Evolutionary conservation across 2,797 vertebrate genomes (phyloP).

Genomic region (Dallia pectoralis): DNA sequence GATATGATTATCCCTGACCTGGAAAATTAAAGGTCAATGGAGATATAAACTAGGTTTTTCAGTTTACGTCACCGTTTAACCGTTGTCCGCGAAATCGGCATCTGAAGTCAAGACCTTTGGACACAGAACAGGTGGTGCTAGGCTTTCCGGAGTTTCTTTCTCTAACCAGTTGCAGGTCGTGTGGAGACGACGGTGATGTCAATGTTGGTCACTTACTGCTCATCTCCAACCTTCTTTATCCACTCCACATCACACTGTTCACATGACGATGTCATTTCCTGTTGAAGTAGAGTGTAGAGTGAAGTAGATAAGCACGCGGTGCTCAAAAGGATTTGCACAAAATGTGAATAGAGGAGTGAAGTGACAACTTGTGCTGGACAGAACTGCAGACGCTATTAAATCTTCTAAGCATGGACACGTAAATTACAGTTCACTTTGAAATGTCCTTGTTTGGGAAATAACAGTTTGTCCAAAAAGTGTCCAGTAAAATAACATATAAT

Average conservation of each 20-base stretch:
- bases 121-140: constrained; percentile 7
- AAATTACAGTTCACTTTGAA: too few relatives aligned
- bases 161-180: neutral
- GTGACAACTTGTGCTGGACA: constrained; percentile 26
- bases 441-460: too few relatives aligned
- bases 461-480: too few relatives aligned
- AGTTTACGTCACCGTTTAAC: too few relatives aligned
- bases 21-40: too few relatives aligned
- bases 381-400: constrained; percentile 5
- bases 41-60: too few relatives aligned
- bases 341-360: constrained; percentile 46
- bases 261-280: constrained; percentile 89
- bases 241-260: constrained; percentile 95
- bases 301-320: constrained; percentile 67
- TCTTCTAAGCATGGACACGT: too few relatives aligned
- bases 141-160: neutral
- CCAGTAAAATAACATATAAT: too few relatives aligned
- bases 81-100: too few relatives aligned
- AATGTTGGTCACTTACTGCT: constrained; percentile 87
- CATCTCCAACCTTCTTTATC: constrained; percentile 97
- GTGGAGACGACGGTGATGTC: neutral
- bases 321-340: constrained; percentile 42
- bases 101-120: neutral
- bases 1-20: too few relatives aligned
- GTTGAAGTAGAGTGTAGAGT: constrained; percentile 67